Base-by-base conservation (phyloP, 1,140 invertebrate species). In the Scaptomyza hsui region DNA sequence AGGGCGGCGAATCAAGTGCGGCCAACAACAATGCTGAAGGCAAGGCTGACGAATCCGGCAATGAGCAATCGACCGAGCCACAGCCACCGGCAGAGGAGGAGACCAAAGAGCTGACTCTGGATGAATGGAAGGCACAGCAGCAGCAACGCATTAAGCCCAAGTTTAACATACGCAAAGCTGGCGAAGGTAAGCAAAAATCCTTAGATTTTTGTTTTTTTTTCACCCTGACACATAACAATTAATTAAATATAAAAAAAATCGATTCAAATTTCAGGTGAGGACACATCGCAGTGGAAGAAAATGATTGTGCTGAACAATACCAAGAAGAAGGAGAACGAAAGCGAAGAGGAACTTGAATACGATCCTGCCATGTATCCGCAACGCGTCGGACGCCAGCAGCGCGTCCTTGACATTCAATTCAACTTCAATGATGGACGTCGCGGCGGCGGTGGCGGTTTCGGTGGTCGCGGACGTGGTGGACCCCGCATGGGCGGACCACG, bases 231-330 rank as follows among this genome's bases (percentile, higher is more conserved):
- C n/a, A n/a, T n/a, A n/a, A n/a, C n/a, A n/a, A n/a, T n/a, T n/a
- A n/a, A n/a, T n/a, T n/a, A n/a, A n/a, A n/a, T n/a, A n/a, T n/a
- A n/a, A n/a, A n/a, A n/a, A n/a, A n/a, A n/a, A n/a, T n/a, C n/a
- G n/a, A n/a, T n/a, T n/a, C n/a, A n/a, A n/a, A n/a, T 26, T 53
- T 45, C 21, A 90, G 89, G 97, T 35, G 97, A 98, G 90, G 97
- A 98, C 91, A 93, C 95, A 42, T 94, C 95, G 45, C 96, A 97
- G 91, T 98, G 97, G 97, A 98, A 98, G 92, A 98, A 98, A 82
- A 96, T 97, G 94, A 96, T 96, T 56, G 90, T 90, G 26, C 71
- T 91, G 59, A 89, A 69, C 45, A 91, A 68, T 49, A 91, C 81
- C 75, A 91, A 91, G 57, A 91, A 89, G 72, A 90, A 94, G 61